phyloP scores from a whole-genome alignment of 2,113 vertebrate genomes.

The Tragelaphus scriptus region DNA sequence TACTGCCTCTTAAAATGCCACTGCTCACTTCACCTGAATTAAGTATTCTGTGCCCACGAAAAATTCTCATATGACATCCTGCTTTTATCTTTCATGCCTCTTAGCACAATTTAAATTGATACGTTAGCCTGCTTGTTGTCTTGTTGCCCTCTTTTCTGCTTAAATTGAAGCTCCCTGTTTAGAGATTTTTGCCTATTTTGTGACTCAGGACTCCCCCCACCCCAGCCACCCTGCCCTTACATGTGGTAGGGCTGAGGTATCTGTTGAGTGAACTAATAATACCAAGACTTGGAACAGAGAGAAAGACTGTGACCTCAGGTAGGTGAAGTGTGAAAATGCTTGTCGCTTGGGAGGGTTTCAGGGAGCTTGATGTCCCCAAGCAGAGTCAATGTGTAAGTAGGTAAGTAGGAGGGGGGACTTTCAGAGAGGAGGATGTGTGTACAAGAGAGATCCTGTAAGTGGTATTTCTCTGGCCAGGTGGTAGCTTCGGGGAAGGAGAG shows the following conservation, averaged over 20 bases:
- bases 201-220: not conserved
- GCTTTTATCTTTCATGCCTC: not conserved
- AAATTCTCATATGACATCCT: not conserved
- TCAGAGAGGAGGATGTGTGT: not conserved
- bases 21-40: not conserved
- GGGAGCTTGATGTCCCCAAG: not conserved
- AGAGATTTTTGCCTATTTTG: not conserved
- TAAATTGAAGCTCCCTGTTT: not conserved
- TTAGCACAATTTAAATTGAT: not conserved
- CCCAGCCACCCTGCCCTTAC: too few relatives aligned
- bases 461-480: not conserved
- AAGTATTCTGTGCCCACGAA: not conserved
- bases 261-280: not conserved
- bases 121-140: not conserved
- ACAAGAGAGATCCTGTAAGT: not conserved
- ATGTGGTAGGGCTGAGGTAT: not conserved
- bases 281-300: not conserved
- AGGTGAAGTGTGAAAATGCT: not conserved
- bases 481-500: not conserved
- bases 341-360: not conserved
- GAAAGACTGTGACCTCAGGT: not conserved
- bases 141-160: not conserved
- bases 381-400: not conserved
- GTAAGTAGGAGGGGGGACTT: not conserved
- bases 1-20: not conserved